Evolutionary conservation across 2,113 vertebrate genomes (phyloP).

Genomic region (Eulemur macaco): DNA sequence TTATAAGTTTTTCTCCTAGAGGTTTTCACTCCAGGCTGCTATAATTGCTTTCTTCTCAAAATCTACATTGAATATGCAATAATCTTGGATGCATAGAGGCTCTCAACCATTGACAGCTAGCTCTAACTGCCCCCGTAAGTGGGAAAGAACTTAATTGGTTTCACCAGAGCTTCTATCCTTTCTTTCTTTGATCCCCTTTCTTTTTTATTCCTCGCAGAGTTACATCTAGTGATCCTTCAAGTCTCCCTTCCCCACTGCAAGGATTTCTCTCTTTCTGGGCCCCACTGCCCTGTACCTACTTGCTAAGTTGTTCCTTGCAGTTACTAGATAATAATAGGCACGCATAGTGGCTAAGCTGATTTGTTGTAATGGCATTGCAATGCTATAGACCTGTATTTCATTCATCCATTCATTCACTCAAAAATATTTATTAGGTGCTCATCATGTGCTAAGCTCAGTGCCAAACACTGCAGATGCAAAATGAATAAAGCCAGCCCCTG

Average conservation of each 20-base stretch:
- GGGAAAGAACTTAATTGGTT: neutral
- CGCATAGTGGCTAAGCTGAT: neutral
- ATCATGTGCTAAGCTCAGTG: neutral
- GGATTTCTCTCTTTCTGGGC: neutral
- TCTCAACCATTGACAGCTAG: neutral
- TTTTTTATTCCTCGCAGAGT: neutral
- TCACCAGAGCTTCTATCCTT: neutral
- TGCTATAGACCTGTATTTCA: neutral
- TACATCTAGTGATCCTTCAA: neutral
- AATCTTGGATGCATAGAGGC: neutral
- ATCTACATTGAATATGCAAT: neutral
- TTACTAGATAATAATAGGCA: neutral
- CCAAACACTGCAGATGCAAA: neutral
- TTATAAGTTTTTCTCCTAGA: neutral
- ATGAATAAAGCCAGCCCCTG: neutral
- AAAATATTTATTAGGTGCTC: neutral
- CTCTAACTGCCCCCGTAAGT: neutral
- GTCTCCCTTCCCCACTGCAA: neutral
- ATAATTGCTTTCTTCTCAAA: neutral
- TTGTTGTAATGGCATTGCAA: neutral
- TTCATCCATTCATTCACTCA: neutral
- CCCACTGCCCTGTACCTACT: neutral
- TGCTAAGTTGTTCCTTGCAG: neutral
- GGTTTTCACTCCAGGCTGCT: neutral
- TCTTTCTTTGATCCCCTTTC: neutral